Conservation (phyloP, 2,888 invertebrate species). For the Thymelicus sylvestris region DNA sequence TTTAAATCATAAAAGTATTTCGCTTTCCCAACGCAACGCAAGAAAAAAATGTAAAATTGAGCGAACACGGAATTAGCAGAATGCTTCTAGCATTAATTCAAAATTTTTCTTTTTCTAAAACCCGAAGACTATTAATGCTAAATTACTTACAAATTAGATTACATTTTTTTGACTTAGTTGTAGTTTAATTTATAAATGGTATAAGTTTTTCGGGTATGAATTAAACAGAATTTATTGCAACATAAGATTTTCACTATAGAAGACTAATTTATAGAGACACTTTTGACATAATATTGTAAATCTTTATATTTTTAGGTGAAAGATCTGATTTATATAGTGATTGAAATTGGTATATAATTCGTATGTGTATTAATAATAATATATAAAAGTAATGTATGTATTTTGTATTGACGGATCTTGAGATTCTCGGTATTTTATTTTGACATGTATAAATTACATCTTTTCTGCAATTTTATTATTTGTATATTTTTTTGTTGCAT, state of each 20-base stretch:
- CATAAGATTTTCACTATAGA: slow-evolving; percentile 12
- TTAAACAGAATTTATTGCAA: slow-evolving; percentile 1
- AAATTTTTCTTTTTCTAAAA: no score
- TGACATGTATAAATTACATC: not conserved
- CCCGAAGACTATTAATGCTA: not conserved
- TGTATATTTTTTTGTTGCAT: no score
- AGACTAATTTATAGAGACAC: not conserved
- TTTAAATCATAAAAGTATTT: no score
- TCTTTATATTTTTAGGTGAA: slow-evolving; percentile 3
- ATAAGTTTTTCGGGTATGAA: not conserved
- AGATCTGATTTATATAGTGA: slow-evolving; percentile 37
- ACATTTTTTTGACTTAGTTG: no score
- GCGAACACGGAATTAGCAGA: no score
- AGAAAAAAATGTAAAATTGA: no score
- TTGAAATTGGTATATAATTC: slow-evolving; percentile 8
- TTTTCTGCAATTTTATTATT: no score
- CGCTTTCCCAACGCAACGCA: no score
- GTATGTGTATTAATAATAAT: not conserved
- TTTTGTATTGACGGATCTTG: not conserved
- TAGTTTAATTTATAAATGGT: no score
- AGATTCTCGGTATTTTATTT: slow-evolving; percentile 12
- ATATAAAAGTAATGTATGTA: not conserved
- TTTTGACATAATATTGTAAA: slow-evolving; percentile 3
- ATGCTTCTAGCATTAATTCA: no score
- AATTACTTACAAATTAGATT: not conserved